Conservation (phyloP, 2,113 vertebrate genomes). For the Thomomys bottae region DNA sequence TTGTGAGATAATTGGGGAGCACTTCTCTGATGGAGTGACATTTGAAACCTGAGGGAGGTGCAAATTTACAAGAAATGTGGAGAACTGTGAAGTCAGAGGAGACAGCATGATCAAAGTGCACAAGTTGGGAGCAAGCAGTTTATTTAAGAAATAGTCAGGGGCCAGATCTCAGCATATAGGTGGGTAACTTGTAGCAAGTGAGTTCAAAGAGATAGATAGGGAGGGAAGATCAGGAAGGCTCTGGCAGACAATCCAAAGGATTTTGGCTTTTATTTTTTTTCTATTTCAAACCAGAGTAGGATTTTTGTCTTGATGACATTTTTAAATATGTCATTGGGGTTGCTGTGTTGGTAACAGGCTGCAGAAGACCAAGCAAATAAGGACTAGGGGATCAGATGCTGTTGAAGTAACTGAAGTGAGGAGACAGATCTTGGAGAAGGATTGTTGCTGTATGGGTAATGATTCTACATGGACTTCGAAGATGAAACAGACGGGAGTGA, state of each 20-base stretch:
- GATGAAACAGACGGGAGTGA: background rate
- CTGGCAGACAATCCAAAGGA: background rate
- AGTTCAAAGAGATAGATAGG: background rate
- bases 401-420: background rate
- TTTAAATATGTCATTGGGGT: background rate
- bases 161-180: background rate
- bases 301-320: background rate
- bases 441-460: background rate
- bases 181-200: background rate
- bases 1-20: background rate
- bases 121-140: background rate
- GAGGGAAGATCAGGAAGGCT: background rate
- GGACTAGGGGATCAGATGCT: background rate
- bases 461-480: background rate
- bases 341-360: background rate
- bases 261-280: background rate
- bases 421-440: background rate
- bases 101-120: background rate
- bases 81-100: slow-evolving; percentile 3
- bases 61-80: background rate
- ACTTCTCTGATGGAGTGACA: background rate
- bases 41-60: background rate
- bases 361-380: background rate
- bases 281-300: background rate
- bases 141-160: background rate